Evolutionary conservation across 2,113 vertebrate species (phyloP).

Genomic region (Irena cyanogastra): DNA sequence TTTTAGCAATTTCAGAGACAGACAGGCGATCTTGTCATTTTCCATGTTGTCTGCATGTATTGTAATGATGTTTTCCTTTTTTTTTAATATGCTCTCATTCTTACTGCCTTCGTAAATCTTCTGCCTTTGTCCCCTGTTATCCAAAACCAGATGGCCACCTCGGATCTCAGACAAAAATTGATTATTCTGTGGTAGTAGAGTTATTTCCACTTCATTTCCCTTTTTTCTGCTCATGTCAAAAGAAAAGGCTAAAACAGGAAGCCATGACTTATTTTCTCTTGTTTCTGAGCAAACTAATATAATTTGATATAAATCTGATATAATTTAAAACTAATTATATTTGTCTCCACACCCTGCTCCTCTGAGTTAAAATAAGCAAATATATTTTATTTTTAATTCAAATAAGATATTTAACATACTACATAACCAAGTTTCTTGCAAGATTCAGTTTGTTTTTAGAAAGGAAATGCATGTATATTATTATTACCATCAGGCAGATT

Average conservation of each 20-base stretch:
- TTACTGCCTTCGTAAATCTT: not conserved
- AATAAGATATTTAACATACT: not conserved
- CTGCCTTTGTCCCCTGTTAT: not conserved
- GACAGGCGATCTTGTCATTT: rapidly evolving
- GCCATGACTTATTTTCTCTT: not conserved
- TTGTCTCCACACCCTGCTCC: not conserved
- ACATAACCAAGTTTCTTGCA: not conserved
- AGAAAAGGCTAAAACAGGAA: not conserved
- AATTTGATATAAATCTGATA: not conserved
- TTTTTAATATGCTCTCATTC: not conserved
- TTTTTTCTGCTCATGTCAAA: not conserved
- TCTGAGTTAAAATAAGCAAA: not conserved
- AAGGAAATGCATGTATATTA: not conserved
- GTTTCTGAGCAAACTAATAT: not conserved
- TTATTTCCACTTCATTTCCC: not conserved
- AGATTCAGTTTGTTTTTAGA: not conserved
- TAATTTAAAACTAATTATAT: not conserved
- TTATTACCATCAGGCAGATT: not conserved
- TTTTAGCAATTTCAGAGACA: not conserved
- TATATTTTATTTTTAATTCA: not conserved
- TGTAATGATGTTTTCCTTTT: not conserved
- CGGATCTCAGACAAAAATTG: not conserved
- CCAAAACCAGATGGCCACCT: not conserved
- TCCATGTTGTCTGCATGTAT: not conserved
- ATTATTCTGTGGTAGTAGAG: not conserved